phyloP scores from a whole-genome alignment of 2,888 invertebrate species.

The Acleris cristana region DNA sequence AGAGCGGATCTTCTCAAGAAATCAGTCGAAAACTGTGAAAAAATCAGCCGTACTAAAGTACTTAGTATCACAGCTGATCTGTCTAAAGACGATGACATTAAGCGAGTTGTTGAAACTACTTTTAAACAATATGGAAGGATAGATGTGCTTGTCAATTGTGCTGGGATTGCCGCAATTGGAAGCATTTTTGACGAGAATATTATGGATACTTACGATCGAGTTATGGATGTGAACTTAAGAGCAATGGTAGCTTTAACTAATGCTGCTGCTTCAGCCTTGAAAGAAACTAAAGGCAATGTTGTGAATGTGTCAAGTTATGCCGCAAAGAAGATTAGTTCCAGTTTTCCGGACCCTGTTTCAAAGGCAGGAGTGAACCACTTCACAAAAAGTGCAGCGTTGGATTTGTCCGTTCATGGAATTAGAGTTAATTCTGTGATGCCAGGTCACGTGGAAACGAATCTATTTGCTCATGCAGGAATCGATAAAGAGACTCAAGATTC shows the following conservation, averaged over 20 bases:
- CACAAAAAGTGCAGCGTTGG: constrained; percentile 87
- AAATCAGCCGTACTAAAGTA: constrained; percentile 33
- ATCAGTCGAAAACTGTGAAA: constrained; percentile 34
- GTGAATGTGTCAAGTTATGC: constrained; percentile 44
- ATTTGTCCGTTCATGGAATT: constrained; percentile 78
- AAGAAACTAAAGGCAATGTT: constrained; percentile 43
- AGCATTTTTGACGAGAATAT: constrained; percentile 36
- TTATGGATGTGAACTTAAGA: constrained; percentile 42
- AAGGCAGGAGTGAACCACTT: constrained; percentile 90
- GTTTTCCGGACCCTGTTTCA: constrained; percentile 83
- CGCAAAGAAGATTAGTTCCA: constrained; percentile 4
- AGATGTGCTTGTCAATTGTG: constrained; percentile 45
- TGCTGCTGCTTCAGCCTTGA: constrained; percentile 38
- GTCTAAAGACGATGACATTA: constrained; percentile 38
- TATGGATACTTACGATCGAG: constrained; percentile 39
- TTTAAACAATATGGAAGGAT: constrained; percentile 40
- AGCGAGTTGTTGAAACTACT: constrained; percentile 40
- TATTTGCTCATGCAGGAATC: constrained; percentile 14
- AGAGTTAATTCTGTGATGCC: constrained; percentile 88
- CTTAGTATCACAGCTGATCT: constrained; percentile 40
- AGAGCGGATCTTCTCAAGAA: constrained; percentile 40
- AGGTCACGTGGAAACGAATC: constrained; percentile 83
- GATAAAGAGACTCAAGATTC: constrained; percentile 6
- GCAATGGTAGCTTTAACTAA: constrained; percentile 39
- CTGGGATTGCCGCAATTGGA: constrained; percentile 37